Conservation (phyloP, 1,140 invertebrate genomes). For the Helicoverpa zea region DNA sequence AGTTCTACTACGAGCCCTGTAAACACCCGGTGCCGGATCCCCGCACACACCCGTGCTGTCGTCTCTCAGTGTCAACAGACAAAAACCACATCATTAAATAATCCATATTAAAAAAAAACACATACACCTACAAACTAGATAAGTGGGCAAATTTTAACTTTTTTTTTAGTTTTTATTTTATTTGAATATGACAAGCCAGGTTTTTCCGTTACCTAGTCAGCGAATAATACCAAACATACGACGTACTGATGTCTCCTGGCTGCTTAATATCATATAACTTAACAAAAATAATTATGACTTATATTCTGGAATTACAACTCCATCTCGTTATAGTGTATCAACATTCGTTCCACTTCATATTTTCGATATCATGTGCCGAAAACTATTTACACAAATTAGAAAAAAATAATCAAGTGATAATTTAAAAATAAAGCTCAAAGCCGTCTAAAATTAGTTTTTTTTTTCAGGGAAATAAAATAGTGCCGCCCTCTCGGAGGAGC, state of each 20-base stretch:
- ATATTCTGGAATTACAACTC: constrained; percentile 54
- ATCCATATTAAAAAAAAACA: constrained; percentile 76
- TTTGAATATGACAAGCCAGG: constrained; percentile 47
- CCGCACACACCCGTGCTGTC: constrained; percentile 64
- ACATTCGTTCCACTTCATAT: constrained; percentile 50
- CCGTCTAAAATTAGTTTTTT: constrained; percentile 55
- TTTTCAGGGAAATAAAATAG: constrained; percentile 47
- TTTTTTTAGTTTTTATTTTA: constrained; percentile 55
- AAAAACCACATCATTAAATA: constrained; percentile 72
- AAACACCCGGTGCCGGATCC: constrained; percentile 74
- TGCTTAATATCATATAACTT: constrained; percentile 51
- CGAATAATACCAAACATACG: constrained; percentile 41
- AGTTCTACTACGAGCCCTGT: constrained; percentile 67
- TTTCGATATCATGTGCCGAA: constrained; percentile 51
- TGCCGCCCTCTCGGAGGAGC: constrained; percentile 37
- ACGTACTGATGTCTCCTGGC: constrained; percentile 42
- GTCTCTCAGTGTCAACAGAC: constrained; percentile 71
- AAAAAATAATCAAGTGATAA: constrained; percentile 47
- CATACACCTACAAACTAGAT: constrained; percentile 82
- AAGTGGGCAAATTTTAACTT: constrained; percentile 69
- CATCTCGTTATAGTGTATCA: constrained; percentile 45
- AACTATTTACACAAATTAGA: constrained; percentile 62
- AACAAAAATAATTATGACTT: constrained; percentile 57
- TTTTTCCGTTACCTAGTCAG: constrained; percentile 9
- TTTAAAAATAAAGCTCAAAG: constrained; percentile 61